Base-by-base conservation (phyloP, 2,888 invertebrate genomes). In the Hirudinaria manillensis region DNA sequence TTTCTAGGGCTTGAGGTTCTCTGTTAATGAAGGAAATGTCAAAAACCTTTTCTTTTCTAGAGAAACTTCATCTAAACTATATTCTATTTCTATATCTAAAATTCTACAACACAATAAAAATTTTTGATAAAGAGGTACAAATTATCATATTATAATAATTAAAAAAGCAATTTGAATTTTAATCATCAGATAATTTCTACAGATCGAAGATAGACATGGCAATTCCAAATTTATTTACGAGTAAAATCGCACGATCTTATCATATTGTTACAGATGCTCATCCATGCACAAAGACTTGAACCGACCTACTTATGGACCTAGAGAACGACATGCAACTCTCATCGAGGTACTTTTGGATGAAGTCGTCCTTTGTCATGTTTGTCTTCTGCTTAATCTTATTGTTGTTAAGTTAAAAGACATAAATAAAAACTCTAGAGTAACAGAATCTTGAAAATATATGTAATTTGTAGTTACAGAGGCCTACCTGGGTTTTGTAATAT, bases 401-500 rank as follows among this genome's bases (percentile, higher is more conserved):
- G 32, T 32, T 13, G 27, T n/a, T 32, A 68, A 68, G 10, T 34
- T 68, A 61, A 68, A 68, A 32, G 6, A 32, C 19, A 67, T 68
- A n/a, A 68, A 24, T 67, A 10, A 7, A 29, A 29, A 34, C 68
- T 19, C 10, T 10, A 24, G 24, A 29, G 10, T 10, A 68, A 4
- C 24, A 68, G 16, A 34, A 34, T 24, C 29, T 24, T 1, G 13
- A 29, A n/a, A 29, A 27, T 38, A n/a, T 45, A 70, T 24, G 1
- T n/a, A n/a, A n/a, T 6, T 36, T 13, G 4, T n/a, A 10, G 32
- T 7, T n/a, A 68, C 68, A 29, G 32, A 1, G 45, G 13, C 27
- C 21, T 21, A 66, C 68, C 34, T 79, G 79, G 53, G 81, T 77
- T 71, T 82, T 81, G n/a, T 80, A 80, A 7, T 79, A 77, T 10